Percentiles rank a stretch among this genome's conserved stretches.
These are phyloP conservation scores for Phrynocephalus forsythii DNA, from an alignment of 2,797 vertebrate genomes.

Conservation along the genomic window DNA sequence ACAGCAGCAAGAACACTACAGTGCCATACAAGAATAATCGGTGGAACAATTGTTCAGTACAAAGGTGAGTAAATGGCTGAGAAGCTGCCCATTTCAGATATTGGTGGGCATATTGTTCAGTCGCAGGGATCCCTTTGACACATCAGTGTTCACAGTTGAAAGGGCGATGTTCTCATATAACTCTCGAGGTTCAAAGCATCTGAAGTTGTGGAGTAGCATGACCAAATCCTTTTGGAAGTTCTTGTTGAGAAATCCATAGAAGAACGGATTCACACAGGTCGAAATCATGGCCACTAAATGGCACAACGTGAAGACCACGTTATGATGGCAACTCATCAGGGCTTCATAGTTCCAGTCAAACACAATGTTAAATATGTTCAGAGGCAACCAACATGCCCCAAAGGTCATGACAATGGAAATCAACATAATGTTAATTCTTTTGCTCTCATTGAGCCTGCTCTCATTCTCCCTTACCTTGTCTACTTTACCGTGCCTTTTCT, in stretches of 20 bases:
- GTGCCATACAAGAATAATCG: not conserved
- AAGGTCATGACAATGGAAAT: conserved; percentile 87
- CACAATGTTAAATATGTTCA: conserved; percentile 89
- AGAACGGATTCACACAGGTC: conserved; percentile 88
- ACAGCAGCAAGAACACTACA: conserved; percentile 17
- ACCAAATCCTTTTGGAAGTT: conserved; percentile 80
- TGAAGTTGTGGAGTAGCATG: conserved; percentile 66
- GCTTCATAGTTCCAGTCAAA: conserved; percentile 82
- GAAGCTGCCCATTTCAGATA: conserved; percentile 52
- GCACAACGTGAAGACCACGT: conserved; percentile 75
- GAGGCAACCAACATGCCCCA: conserved; percentile 87
- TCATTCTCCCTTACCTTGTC: conserved; percentile 78
- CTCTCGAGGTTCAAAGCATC: conserved; percentile 66
- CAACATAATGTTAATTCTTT: conserved; percentile 85
- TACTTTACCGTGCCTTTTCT: conserved; percentile 74
- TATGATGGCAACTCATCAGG: conserved; percentile 76
- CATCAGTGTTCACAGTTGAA: conserved; percentile 72
- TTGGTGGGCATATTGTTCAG: conserved; percentile 50
- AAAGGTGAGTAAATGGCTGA: conserved; percentile 5
- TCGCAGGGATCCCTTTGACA: conserved; percentile 74
- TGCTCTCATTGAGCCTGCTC: conserved; percentile 79
- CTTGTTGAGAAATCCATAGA: conserved; percentile 80
- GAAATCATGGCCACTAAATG: conserved; percentile 90
- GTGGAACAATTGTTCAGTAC: not conserved
- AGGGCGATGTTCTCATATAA: conserved; percentile 76